Evolutionary conservation across 2,797 vertebrate genomes (phyloP), one percentile per base, ranked within the genome.

Genomic region (Coracias cyanogaster): DNA sequence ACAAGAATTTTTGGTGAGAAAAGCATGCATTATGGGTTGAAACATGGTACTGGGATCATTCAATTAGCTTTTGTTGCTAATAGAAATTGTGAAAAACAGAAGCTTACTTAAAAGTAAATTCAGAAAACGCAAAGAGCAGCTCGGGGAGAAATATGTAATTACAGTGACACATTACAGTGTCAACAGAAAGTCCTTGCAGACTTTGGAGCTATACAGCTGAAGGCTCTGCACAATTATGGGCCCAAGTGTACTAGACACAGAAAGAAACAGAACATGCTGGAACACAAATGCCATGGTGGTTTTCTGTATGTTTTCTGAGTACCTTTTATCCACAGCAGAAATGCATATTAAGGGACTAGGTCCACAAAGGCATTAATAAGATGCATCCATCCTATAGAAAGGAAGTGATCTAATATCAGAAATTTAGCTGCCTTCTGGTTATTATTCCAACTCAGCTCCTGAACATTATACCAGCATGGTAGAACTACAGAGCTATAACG

Each of bases 311-410:
- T 37, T 51, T 29, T 89, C 61, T 33, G 31, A 28, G 33, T 39
- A 39, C 12, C 21, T 35, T 54, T 43, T 25, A 20, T 14, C 18
- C 60, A 8, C 12, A 51, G 26, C 41, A 83, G 69, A 69, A 93
- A 67, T 37, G 10, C 12, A 5, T 45, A 43, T 12, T 5, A 26
- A 33, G n/a, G 28, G 6, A 5, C 25, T 26, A 26, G 10, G 43
- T 80, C 25, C 46, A 43, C n/a, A 37, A 51, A 54, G 28, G 6
- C 41, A 43, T 17, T 15, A 9, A 8, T 55, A 29, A 80, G 7
- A 33, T 17, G 0, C 13, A 18, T 10, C 12, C 4, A 2, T 62
- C 31, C 41, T n/a, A 10, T 0, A 29, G 28, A 65, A 61, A 24
- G 22, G 29, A 69, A 74, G 24, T 19, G n/a, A 62, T 26, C 19